Evolutionary conservation across 2,113 vertebrate genomes (phyloP), one percentile per base, ranked within the genome.

Genomic region (Rhinopomastus cyanomelas): DNA sequence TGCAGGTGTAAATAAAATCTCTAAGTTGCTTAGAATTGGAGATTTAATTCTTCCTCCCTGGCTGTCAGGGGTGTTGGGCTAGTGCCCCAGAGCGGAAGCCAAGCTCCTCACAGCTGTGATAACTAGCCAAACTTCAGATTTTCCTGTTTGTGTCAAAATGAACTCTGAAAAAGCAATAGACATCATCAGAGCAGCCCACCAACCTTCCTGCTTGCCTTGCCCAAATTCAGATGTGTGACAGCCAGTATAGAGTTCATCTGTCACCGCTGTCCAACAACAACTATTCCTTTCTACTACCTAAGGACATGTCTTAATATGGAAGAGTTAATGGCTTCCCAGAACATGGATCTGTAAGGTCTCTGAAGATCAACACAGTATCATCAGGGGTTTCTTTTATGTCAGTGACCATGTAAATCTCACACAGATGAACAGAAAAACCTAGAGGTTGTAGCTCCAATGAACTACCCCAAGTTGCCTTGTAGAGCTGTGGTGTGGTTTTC

Each of bases 401-500:
- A 22, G 9, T 10, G 29, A 12, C 9, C 10, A 11, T 2, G 14
- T 55, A 29, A 34, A 60, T 67, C 53, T 82, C 68, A 21, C 20
- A n/a, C 21, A 68, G 23, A 4, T 14, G 16, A 14, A 6, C 1
- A 11, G 19, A 65, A 55, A 42, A 56, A 32, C 6, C 49, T 36
- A 10, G 37, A 78, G 26, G 22, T 3, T 77, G 25, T 32, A 62
- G 14, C 5, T 64, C 49, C 52, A 61, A 12, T 16, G 27, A 65
- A 27, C 36, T 17, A 27, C 9, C 25, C 21, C 0, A 0, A 17
- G 3, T 12, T 60, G 26, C 19, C 13, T 49, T 71, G 30, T 55
- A 16, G 26, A 59, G 6, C 11, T 1, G 1, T 21, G 18, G 11
- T n/a, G n/a, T 89, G 30, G 2, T 59, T 74, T 82, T 36, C 23